Conservation (phyloP, 2,797 vertebrate species). For the Melanogrammus aeglefinus region DNA sequence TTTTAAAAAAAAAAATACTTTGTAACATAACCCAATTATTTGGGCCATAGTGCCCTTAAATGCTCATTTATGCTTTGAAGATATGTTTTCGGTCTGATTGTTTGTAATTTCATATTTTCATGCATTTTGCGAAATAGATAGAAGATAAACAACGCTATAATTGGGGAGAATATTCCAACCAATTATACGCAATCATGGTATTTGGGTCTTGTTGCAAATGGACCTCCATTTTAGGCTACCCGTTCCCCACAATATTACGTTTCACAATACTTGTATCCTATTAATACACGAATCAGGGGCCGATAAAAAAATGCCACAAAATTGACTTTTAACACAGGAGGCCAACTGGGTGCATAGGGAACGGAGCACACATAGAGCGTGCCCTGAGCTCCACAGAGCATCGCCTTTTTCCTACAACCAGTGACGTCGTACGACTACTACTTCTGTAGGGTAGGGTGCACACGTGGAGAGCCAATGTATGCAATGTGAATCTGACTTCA, state of each 20-base stretch:
- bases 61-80: not conserved
- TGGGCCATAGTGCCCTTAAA: not conserved
- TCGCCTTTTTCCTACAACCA: conserved; percentile 68
- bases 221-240: conserved; percentile 1
- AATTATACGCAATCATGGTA: not conserved
- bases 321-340: not conserved
- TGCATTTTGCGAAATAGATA: not conserved
- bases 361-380: not conserved
- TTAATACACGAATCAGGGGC: not conserved
- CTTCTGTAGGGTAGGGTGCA: conserved; percentile 47
- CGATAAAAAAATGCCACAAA: not conserved
- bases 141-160: not conserved
- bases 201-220: not conserved
- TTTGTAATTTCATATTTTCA: not conserved
- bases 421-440: conserved; percentile 62
- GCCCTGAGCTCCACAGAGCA: conserved; percentile 18
- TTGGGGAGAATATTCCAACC: not conserved
- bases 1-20: not conserved
- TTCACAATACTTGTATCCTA: not conserved
- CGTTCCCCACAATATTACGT: not conserved
- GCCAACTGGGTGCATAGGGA: not conserved
- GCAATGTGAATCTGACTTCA: not conserved
- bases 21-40: not conserved
- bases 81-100: not conserved
- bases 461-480: conserved; percentile 61